Base-by-base conservation (phyloP, 1,140 invertebrate genomes). In the Myzus persicae region DNA sequence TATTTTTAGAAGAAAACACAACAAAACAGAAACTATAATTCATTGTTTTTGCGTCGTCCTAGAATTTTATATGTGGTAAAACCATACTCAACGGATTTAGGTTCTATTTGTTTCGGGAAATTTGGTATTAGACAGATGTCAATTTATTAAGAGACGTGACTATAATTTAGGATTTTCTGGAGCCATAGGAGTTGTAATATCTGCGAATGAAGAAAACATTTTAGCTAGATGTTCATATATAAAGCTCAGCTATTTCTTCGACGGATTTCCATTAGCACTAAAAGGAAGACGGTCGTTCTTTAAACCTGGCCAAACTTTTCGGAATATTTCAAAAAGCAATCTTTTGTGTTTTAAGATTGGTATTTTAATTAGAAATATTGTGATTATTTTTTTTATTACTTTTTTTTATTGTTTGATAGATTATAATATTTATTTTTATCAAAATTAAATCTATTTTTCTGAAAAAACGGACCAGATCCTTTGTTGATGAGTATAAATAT, bases 341-440 rank as follows among this genome's bases (percentile, higher is more conserved):
- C 59, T 76, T 76, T n/a, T 76, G 31, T 76, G 59, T 76, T 76
- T n/a, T n/a, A n/a, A n/a, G 59, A 76, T 76, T 76, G n/a, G 59
- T 76, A 76, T 76, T n/a, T 76, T 76, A 76, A 76, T 76, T n/a
- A 76, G 59, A 36, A 76, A 76, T 76, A 20, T 76, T 76, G 59
- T 76, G 31, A 2, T n/a, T 76, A 76, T 76, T 67, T 67, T 67
- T 24, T 67, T 67, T 76, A n/a, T n/a, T 76, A n/a, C 9, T 59
- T 76, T n/a, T 67, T n/a, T 76, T 76, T 67, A 76, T 76, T 76
- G 59, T 76, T 76, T 76, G 59, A 76, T 76, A 76, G 11, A 76
- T n/a, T 76, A 76, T 76, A 76, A 76, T 76, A 76, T 76, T 76
- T 36, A 18, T 76, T 76, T 76, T 76, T 76, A 76, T 76, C 59